These are phyloP conservation scores for Glareola pratincola DNA, from an alignment of 2,113 vertebrate genomes.

Conservation along the genomic window DNA sequence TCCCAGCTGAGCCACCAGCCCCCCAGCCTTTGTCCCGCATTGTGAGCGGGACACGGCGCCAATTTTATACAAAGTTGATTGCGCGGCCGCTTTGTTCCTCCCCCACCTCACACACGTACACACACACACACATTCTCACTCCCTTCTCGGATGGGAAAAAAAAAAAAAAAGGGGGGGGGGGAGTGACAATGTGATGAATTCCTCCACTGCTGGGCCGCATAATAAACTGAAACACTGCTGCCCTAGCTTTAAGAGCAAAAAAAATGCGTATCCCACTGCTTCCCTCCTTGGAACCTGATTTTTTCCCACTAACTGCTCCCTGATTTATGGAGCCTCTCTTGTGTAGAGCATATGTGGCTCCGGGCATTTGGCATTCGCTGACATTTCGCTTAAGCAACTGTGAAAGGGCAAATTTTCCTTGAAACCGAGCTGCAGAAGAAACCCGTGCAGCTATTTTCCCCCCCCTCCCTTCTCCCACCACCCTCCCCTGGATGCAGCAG, in stretches of 20 bases:
- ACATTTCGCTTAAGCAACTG: constrained; percentile 70
- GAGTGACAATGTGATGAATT: constrained; percentile 75
- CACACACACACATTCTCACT: not conserved
- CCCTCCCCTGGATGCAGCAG: not conserved
- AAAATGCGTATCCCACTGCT: constrained; percentile 41
- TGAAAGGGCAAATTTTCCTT: constrained; percentile 67
- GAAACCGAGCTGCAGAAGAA: not conserved
- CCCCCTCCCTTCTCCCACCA: not conserved
- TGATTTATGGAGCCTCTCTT: constrained; percentile 84
- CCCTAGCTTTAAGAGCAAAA: not conserved
- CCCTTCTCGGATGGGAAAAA: not conserved
- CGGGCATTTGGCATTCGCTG: constrained; percentile 67
- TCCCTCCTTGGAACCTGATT: constrained; percentile 75
- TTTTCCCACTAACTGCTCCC: constrained; percentile 80
- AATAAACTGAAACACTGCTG: constrained; percentile 39
- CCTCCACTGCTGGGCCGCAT: constrained; percentile 67
- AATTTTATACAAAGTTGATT: constrained; percentile 85
- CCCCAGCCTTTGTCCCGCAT: constrained; percentile 82
- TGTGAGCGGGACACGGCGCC: constrained; percentile 77
- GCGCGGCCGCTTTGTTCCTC: constrained; percentile 82
- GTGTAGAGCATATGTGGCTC: constrained; percentile 76
- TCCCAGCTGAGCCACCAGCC: constrained; percentile 84
- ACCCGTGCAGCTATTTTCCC: not conserved
- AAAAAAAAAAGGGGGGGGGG: too few species aligned
- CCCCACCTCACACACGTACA: constrained; percentile 54